Conservation (phyloP, 2,797 vertebrate genomes). For the Crenichthys baileyi region DNA sequence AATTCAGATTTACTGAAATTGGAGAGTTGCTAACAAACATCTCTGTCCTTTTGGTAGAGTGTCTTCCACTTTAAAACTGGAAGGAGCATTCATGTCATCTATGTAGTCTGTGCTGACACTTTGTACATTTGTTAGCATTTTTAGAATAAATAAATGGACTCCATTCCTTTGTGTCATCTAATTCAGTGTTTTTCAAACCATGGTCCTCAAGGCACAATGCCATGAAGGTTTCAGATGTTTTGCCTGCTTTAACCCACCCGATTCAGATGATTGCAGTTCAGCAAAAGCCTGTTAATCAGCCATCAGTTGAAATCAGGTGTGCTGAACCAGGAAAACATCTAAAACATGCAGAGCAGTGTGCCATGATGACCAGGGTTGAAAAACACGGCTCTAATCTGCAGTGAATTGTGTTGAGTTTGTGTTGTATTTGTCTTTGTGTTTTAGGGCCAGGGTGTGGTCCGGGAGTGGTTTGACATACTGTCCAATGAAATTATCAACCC, state of each 20-base stretch:
- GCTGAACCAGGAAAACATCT: too few species aligned
- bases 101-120: not conserved
- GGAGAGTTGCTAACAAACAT: not conserved
- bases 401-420: not conserved
- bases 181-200: too few species aligned
- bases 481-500: conserved; percentile 99
- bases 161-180: not conserved
- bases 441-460: conserved; percentile 97
- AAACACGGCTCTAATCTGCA: too few species aligned
- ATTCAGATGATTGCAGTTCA: too few species aligned
- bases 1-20: not conserved
- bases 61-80: not conserved
- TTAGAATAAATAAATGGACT: not conserved
- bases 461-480: conserved; percentile 98
- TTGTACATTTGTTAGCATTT: not conserved
- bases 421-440: conserved; percentile 19
- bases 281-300: too few species aligned
- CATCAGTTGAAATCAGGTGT: too few species aligned
- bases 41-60: not conserved
- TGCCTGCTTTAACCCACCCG: not conserved
- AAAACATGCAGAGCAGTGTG: too few species aligned
- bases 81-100: not conserved
- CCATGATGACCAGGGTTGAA: too few species aligned
- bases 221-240: too few species aligned
- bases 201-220: too few species aligned